These are phyloP conservation scores for Drosophila tsacasi DNA, from an alignment of 1,140 invertebrate species.

Conservation along the genomic window DNA sequence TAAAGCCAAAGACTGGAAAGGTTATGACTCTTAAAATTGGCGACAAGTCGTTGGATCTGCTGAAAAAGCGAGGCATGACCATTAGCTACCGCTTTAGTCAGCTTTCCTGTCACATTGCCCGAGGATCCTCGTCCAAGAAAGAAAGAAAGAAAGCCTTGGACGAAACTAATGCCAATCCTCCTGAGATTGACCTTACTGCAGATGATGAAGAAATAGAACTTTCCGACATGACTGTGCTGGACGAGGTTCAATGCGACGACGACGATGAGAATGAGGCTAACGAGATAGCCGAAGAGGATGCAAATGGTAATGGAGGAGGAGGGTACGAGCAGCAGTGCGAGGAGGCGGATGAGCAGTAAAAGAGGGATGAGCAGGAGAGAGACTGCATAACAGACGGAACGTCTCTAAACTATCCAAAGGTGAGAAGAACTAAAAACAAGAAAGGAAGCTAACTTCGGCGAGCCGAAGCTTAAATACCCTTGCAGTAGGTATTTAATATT, in stretches of 20 bases:
- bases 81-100: slow-evolving; percentile 19
- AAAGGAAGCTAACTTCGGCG: too few species aligned
- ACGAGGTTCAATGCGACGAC: slow-evolving; percentile 17
- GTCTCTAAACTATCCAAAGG: background rate
- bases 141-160: too few species aligned
- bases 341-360: background rate
- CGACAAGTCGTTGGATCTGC: slow-evolving; percentile 1
- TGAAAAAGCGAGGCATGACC: background rate
- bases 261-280: background rate
- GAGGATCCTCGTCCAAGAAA: background rate
- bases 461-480: too few species aligned
- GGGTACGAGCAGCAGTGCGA: too few species aligned
- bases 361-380: background rate
- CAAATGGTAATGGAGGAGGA: too few species aligned
- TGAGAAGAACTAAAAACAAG: background rate
- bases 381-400: background rate
- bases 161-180: background rate
- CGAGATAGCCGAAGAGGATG: background rate
- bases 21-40: background rate
- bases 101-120: background rate
- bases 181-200: slow-evolving; percentile 21
- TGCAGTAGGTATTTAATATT: too few species aligned
- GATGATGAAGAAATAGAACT: slow-evolving; percentile 12
- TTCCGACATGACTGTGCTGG: background rate
- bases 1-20: background rate